These are phyloP conservation scores for Scortum barcoo DNA, from an alignment of 2,113 vertebrate genomes.

Conservation along the genomic window DNA sequence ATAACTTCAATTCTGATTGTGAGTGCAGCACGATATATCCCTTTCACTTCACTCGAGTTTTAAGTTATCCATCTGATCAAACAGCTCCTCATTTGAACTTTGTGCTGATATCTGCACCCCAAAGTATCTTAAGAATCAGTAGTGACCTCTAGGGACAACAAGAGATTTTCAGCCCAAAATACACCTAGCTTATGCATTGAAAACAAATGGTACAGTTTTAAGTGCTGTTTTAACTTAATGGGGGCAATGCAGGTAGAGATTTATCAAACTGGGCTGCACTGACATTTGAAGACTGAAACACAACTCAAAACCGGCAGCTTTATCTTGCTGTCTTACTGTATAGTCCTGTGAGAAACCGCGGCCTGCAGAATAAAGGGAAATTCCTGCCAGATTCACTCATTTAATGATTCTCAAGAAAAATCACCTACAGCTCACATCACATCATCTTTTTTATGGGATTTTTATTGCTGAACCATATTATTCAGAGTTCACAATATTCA, in stretches of 20 bases:
- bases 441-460: no score
- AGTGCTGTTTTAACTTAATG: background rate
- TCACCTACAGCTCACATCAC: background rate
- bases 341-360: background rate
- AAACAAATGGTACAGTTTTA: background rate
- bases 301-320: background rate
- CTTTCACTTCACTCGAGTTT: background rate
- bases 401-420: background rate
- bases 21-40: background rate
- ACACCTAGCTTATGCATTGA: background rate
- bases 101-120: background rate
- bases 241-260: background rate
- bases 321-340: background rate
- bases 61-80: background rate
- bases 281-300: background rate
- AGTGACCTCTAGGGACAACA: conserved; percentile 12
- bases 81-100: background rate
- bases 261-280: background rate
- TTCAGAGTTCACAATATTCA: background rate
- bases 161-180: background rate
- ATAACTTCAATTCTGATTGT: background rate
- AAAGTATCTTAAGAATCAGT: background rate
- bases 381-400: background rate
- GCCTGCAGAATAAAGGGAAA: background rate
- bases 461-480: background rate